Evolutionary conservation across 1,140 invertebrate genomes (phyloP).

Genomic region (Drosophila repleta): DNA sequence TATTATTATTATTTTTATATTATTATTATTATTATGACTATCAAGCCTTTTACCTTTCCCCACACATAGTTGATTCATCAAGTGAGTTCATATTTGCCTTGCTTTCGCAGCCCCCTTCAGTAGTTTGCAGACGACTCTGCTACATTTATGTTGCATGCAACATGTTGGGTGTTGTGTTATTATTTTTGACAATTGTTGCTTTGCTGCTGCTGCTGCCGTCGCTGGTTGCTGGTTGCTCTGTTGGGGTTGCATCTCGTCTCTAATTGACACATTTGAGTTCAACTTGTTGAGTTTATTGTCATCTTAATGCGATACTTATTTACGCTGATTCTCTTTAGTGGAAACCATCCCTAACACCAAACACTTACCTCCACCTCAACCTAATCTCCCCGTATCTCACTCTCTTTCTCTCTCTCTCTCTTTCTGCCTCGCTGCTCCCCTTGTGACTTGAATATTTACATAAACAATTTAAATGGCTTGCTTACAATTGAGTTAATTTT

Average conservation of each 20-base stretch:
- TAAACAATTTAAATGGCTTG: slow-evolving; percentile 30
- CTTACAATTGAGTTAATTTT: slow-evolving; percentile 67
- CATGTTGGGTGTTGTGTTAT: slow-evolving; percentile 73
- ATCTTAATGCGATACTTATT: slow-evolving; percentile 43
- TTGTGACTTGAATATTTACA: slow-evolving; percentile 39
- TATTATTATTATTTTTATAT: no score
- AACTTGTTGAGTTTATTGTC: slow-evolving; percentile 73
- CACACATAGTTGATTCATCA: no score
- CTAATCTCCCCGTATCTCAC: no score
- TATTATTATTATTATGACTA: no score
- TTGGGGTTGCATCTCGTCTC: slow-evolving; percentile 37
- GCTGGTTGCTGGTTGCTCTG: background rate
- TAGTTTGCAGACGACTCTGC: background rate
- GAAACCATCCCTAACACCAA: background rate
- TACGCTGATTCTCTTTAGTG: slow-evolving; percentile 10
- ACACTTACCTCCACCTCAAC: background rate
- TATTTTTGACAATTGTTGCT: slow-evolving; percentile 73
- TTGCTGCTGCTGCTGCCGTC: slow-evolving; percentile 11
- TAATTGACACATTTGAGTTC: slow-evolving; percentile 70
- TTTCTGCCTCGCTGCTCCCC: background rate
- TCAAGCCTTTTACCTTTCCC: no score
- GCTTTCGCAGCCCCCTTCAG: no score
- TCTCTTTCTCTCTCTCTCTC: no score
- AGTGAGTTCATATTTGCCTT: no score
- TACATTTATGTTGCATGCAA: slow-evolving; percentile 44